Conservation (phyloP, 1,140 invertebrate genomes). For the Batillaria attramentaria region DNA sequence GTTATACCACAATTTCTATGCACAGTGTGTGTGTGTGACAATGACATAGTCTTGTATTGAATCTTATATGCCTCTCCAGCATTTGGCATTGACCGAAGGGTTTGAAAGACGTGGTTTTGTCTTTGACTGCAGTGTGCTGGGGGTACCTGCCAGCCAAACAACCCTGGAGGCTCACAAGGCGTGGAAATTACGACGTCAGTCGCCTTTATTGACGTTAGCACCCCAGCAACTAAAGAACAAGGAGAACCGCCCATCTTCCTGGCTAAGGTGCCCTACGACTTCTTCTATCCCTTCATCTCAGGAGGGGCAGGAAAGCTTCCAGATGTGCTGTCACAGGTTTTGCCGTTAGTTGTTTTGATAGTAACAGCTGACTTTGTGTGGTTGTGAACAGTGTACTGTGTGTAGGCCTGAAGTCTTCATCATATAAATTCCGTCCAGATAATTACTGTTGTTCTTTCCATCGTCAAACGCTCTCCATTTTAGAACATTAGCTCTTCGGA, state of each 20-base stretch:
- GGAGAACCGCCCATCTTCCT: slow-evolving; percentile 77
- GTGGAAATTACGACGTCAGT: slow-evolving; percentile 71
- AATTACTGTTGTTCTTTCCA: too few relatives aligned
- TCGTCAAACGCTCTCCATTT: too few relatives aligned
- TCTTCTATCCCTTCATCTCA: slow-evolving; percentile 79
- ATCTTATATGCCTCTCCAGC: neutral
- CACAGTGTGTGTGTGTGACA: too few relatives aligned
- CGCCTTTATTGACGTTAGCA: slow-evolving; percentile 77
- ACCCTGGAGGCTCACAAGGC: slow-evolving; percentile 34
- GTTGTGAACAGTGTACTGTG: neutral
- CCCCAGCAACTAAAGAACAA: slow-evolving; percentile 73
- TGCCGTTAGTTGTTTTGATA: neutral
- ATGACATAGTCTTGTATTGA: neutral
- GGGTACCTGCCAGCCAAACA: slow-evolving; percentile 50
- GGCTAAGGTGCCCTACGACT: slow-evolving; percentile 79
- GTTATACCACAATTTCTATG: too few relatives aligned
- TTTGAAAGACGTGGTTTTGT: too few relatives aligned
- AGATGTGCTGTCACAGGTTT: neutral
- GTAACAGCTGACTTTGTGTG: neutral
- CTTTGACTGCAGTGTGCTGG: slow-evolving; percentile 54
- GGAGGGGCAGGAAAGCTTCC: slow-evolving; percentile 6
- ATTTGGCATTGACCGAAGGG: neutral
- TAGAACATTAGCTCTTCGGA: too few relatives aligned
- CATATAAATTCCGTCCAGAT: too few relatives aligned
- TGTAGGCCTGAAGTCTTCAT: neutral